phyloP scores from a whole-genome alignment of 2,888 invertebrate genomes.

The Urechis unicinctus region DNA sequence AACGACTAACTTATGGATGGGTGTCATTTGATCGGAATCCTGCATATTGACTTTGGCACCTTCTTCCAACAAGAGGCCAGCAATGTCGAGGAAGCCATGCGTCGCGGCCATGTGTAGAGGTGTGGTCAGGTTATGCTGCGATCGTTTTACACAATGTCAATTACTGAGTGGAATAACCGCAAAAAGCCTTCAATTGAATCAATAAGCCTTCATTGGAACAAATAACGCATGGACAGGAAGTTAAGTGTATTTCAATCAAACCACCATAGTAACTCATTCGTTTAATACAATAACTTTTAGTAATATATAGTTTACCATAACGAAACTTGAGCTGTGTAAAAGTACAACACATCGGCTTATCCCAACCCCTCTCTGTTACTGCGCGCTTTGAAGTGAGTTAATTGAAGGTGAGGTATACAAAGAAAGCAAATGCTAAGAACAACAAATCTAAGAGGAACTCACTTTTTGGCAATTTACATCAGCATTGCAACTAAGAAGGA shows the following conservation, averaged over 20 bases:
- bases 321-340: too few relatives aligned
- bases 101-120: constrained; percentile 24
- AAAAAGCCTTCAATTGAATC: not conserved
- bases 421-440: too few relatives aligned
- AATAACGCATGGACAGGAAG: not conserved
- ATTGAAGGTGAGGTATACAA: too few relatives aligned
- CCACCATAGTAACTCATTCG: too few relatives aligned
- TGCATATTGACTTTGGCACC: constrained; percentile 21
- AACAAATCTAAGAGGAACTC: not conserved
- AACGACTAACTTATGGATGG: constrained; percentile 21
- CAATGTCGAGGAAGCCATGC: constrained; percentile 17
- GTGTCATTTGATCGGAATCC: constrained; percentile 23
- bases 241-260: too few relatives aligned
- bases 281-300: too few relatives aligned
- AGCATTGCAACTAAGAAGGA: constrained; percentile 17
- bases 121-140: constrained; percentile 20
- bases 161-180: not conserved
- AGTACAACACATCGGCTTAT: too few relatives aligned
- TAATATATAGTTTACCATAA: too few relatives aligned
- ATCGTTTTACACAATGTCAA: not conserved
- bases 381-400: too few relatives aligned
- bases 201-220: not conserved
- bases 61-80: constrained; percentile 16
- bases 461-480: constrained; percentile 23
- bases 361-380: too few relatives aligned